Base-by-base conservation (phyloP, 2,888 invertebrate genomes). In the Aquatica leii region DNA sequence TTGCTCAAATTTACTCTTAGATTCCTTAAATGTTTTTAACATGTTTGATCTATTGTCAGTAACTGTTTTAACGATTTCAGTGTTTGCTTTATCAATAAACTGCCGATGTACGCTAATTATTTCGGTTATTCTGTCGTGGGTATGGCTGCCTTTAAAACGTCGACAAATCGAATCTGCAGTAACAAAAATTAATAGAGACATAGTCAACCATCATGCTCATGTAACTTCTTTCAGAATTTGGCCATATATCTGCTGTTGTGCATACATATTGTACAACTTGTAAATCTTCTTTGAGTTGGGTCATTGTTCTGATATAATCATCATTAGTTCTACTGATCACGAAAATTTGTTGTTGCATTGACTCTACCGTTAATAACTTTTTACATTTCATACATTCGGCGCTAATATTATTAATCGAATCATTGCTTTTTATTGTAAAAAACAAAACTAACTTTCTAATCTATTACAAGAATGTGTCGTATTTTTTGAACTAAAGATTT, bases 21-120 rank as follows among this genome's bases (percentile, higher is more conserved):
- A 41, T 41, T 41, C n/a, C 17, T 17, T 17, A n/a, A 46, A 46
- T 2, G 46, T 15, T 17, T 46, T 46, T 3, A 46, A 12, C 46
- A 46, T 46, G 17, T 46, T 46, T 46, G 46, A 9, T 3, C 18
- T 17, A 46, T 46, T 46, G 9, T 46, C 46, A 2, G 46, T 46
- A 46, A 46, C 46, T 4, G 46, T 46, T 15, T 46, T 46, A 4
- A 46, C 46, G 5, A 46, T 46, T 11, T 4, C 11, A 15, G 46
- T 46, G 2, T 9, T 15, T 15, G 15, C 2, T 46, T 17, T 9
- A 11, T 46, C 18, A 46, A 46, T 17, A 46, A 46, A 46, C 2
- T 46, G 15, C 3, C 17, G 15, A 46, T 46, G 46, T 4, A 46
- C 9, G 17, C 18, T 46, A 5, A 46, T 46, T 4, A 46, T 46